phyloP scores from a whole-genome alignment of 37 sponge, comb jelly and placozoan genomes.

The Halichondria panicea region DNA sequence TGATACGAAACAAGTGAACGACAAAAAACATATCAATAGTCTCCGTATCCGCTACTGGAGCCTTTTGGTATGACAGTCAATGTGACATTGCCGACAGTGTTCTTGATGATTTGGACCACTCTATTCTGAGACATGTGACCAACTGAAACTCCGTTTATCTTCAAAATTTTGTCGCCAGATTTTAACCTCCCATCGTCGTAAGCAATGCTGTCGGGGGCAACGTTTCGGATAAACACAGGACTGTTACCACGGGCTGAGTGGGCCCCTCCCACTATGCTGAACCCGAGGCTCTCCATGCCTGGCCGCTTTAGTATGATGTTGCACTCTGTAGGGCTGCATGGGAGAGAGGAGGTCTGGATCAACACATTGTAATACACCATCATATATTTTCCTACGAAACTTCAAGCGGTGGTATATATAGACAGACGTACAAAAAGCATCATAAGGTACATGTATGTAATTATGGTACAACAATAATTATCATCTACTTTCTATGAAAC shows the following conservation, averaged over 20 bases:
- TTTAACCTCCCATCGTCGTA: slow-evolving; percentile 78
- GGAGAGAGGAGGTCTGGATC: neutral
- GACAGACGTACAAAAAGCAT: too few relatives aligned
- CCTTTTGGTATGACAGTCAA: slow-evolving; percentile 47
- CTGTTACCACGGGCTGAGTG: slow-evolving; percentile 82
- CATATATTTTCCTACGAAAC: too few relatives aligned
- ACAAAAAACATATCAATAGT: too few relatives aligned
- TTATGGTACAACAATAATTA: too few relatives aligned
- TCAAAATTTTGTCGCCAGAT: slow-evolving; percentile 61
- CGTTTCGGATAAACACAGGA: slow-evolving; percentile 82
- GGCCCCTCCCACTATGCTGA: slow-evolving; percentile 89
- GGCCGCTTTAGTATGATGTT: slow-evolving; percentile 33
- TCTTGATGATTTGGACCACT: slow-evolving; percentile 69
- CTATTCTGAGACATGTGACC: slow-evolving; percentile 60
- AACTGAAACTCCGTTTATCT: slow-evolving; percentile 51
- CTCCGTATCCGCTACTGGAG: neutral
- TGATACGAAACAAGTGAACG: too few relatives aligned
- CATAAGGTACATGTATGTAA: too few relatives aligned
- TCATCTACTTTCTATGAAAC: too few relatives aligned
- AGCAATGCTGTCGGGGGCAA: slow-evolving; percentile 74
- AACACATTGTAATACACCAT: too few relatives aligned
- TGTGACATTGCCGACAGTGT: slow-evolving; percentile 37
- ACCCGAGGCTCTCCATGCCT: slow-evolving; percentile 70
- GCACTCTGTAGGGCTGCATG: slow-evolving; percentile 20
- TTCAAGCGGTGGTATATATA: too few relatives aligned